Evolutionary conservation across 2,113 vertebrate genomes (phyloP).

Genomic region (Catagonus wagneri): DNA sequence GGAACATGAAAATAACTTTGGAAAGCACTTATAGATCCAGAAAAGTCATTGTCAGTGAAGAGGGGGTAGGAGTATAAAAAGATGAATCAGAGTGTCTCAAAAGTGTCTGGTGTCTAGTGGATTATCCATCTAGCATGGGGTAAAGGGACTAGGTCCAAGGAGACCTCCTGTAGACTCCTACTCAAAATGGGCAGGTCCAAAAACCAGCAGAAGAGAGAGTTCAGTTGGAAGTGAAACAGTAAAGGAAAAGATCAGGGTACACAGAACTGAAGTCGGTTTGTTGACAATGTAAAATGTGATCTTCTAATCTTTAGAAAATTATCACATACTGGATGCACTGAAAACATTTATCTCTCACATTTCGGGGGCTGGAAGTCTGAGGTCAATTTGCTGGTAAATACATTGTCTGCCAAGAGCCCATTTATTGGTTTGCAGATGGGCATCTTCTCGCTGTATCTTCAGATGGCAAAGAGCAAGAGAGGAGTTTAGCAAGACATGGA

Average conservation of each 20-base stretch:
- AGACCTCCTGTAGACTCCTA: not conserved
- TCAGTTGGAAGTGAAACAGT: not conserved
- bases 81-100: not conserved
- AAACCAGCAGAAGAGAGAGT: not conserved
- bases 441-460: not conserved
- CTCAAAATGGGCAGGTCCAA: not conserved
- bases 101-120: not conserved
- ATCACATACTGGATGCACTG: not conserved
- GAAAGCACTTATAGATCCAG: not conserved
- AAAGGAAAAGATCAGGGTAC: not conserved
- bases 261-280: not conserved
- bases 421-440: not conserved
- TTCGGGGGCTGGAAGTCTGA: not conserved
- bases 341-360: not conserved
- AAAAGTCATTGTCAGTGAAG: not conserved
- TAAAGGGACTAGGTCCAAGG: not conserved
- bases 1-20: not conserved
- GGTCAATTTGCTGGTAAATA: not conserved
- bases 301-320: not conserved
- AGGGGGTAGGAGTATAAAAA: rapidly evolving
- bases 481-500: too few relatives aligned
- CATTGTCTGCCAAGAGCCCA: not conserved
- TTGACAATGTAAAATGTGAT: not conserved
- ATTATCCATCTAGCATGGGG: not conserved
- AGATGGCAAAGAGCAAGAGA: not conserved